Evolutionary conservation across 2,888 invertebrate species (phyloP), one percentile per base, ranked within the genome.

Genomic region (Catotricha subobsoleta): DNA sequence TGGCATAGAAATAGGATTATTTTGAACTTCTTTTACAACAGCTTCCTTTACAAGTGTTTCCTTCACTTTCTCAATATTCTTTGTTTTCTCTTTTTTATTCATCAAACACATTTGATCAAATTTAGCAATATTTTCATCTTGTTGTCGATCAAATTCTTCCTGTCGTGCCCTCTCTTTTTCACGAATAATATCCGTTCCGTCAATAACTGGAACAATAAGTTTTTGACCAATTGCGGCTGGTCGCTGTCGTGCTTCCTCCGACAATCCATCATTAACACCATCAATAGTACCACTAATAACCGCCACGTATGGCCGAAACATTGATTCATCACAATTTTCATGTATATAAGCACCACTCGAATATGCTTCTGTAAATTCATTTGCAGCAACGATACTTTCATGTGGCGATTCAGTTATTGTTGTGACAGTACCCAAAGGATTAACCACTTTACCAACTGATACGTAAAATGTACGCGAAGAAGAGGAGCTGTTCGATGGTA

Each of bases 401-500:
- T 53, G 53, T 29, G 55, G 50, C 43, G 56, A 57, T 2, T 55
- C 51, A 36, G 53, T 53, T 57, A 65, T 62, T 52, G 59, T 64
- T 48, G 57, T 71, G 52, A 80, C 81, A 45, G 76, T 78, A 51
- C 81, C 81, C 57, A 76, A 63, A 42, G 80, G 81, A 66, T 77
- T 82, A 54, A 83, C 82, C 48, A 80, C 76, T 43, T 62, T 62
- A 46, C 60, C 62, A 16, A 63, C 54, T n/a, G 35, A 30, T 15
- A 41, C 30, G 43, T 51, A 50, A 45, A 57, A 54, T 58, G 62
- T 60, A 57, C 61, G 53, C 48, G 62, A 60, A 45, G 60, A 58
- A 48, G 60, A 55, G 51, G 61, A 60, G 53, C 60, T 59, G 50
- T 58, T 57, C 50, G 63, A 31, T 43, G 56, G 60, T 64, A 66